phyloP scores from a whole-genome alignment of 2,113 vertebrate genomes.

The Panurus biarmicus region DNA sequence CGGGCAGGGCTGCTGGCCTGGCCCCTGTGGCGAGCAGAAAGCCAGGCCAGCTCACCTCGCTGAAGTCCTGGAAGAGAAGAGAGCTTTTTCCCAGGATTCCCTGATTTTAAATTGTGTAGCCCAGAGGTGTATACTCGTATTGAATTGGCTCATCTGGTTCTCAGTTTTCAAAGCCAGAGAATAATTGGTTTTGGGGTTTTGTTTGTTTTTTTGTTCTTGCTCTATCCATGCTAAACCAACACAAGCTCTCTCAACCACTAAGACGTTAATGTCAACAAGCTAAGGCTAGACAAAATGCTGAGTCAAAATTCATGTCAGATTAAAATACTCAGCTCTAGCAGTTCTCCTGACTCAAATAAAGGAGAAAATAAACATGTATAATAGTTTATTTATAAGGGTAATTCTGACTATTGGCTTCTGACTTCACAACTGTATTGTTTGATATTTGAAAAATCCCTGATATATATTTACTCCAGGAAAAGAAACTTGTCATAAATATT shows the following conservation, averaged over 20 bases:
- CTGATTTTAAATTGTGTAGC: no score
- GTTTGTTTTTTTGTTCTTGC: no score
- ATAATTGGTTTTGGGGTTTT: no score
- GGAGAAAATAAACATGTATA: not conserved
- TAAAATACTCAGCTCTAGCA: not conserved
- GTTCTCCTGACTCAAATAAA: not conserved
- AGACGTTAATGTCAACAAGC: not conserved
- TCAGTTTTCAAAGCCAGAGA: no score
- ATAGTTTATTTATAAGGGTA: not conserved
- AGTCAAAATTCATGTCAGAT: not conserved
- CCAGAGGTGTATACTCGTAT: no score
- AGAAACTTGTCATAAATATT: not conserved
- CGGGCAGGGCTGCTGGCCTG: no score
- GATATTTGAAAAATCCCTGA: not conserved
- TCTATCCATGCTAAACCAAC: no score
- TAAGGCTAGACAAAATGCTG: not conserved
- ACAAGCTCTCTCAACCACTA: not conserved
- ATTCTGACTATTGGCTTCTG: not conserved
- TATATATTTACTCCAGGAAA: not conserved
- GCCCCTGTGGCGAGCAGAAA: no score
- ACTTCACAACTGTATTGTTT: not conserved
- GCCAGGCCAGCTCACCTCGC: no score
- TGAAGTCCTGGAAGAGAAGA: no score
- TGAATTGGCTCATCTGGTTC: no score
- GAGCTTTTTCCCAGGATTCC: no score